These are phyloP conservation scores for Saimiri boliviensis DNA, from an alignment of 2,113 vertebrate species.

Conservation along the genomic window DNA sequence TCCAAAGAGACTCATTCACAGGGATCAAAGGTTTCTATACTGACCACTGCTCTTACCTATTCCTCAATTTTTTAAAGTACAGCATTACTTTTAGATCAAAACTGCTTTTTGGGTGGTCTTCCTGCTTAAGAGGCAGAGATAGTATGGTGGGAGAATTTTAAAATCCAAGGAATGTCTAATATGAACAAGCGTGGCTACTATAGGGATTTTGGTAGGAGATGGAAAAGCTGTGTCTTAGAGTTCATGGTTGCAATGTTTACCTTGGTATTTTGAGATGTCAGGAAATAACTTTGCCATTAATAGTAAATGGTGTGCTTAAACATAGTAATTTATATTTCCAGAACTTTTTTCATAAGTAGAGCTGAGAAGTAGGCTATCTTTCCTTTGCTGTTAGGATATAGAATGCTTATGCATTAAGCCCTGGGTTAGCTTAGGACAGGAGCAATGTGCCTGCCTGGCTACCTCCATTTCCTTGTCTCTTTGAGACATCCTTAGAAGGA, in stretches of 20 bases:
- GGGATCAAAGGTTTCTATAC: conserved; percentile 52
- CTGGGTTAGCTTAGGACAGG: neutral
- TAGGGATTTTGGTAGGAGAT: neutral
- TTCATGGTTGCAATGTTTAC: neutral
- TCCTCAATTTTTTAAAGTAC: conserved; percentile 56
- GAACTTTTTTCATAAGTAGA: conserved; percentile 18
- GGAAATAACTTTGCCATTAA: neutral
- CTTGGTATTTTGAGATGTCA: conserved; percentile 11
- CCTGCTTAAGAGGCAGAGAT: neutral
- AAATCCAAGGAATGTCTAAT: neutral
- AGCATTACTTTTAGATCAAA: conserved; percentile 71
- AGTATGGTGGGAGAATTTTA: neutral
- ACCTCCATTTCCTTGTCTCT: conserved; percentile 10
- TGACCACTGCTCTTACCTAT: neutral
- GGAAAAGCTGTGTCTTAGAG: neutral
- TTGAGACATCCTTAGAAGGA: conserved; percentile 42
- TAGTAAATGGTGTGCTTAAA: neutral
- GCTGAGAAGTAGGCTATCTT: neutral
- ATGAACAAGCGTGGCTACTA: neutral
- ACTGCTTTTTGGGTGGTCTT: neutral
- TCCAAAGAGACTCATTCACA: neutral
- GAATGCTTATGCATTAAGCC: neutral
- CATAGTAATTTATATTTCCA: neutral
- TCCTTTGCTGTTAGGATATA: neutral
- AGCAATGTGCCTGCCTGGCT: neutral